Evolutionary conservation across 1,140 invertebrate species (phyloP), one percentile per base, ranked within the genome.

Genomic region (Pseudomyrmex dendroicus): DNA sequence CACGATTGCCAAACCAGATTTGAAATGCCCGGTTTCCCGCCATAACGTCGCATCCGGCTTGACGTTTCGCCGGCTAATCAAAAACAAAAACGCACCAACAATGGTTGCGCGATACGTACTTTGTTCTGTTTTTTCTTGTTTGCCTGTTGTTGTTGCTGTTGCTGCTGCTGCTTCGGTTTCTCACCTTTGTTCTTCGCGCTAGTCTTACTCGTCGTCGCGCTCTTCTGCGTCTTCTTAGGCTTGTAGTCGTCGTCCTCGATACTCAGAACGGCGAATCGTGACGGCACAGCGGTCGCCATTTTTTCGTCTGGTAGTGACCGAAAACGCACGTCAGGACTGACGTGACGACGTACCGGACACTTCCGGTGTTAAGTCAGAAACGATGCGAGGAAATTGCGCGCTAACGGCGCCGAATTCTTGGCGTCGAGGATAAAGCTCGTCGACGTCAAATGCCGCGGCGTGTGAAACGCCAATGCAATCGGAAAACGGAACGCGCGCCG

Each of bases 221-320:
- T 80, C 82, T 94, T 94, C 84, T 91, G 91, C 0, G 83, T 83
- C 73, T 93, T 94, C 70, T 90, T 92, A 50, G 92, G 91, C 50
- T 93, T 92, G 61, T 91, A 92, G 84, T 95, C 95, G 76, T 95
- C 94, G 66, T 95, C 95, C 56, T 95, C 95, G 35, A 95, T 91
- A 77, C 94, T 94, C 10, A 95, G 92, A 46, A 95, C 93, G 70
- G 95, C 93, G 85, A 95, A 95, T 72, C 95, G 86, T n/a, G 95
- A 95, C 1, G 94, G 94, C 17, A 95, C 92, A 13, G 93, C 92
- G 64, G 93, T 93, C 87, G 94, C 94, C 94, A 94, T 95, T 94
- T 91, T 86, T 86, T n/a, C 64, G 35, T 80, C 13, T 57, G 46
- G 52, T n/a, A 46, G 46, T 17, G 20, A 35, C 44, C 67, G 22